Evolutionary conservation across 2,113 vertebrate genomes (phyloP).

Genomic region (Mandrillus leucophaeus): DNA sequence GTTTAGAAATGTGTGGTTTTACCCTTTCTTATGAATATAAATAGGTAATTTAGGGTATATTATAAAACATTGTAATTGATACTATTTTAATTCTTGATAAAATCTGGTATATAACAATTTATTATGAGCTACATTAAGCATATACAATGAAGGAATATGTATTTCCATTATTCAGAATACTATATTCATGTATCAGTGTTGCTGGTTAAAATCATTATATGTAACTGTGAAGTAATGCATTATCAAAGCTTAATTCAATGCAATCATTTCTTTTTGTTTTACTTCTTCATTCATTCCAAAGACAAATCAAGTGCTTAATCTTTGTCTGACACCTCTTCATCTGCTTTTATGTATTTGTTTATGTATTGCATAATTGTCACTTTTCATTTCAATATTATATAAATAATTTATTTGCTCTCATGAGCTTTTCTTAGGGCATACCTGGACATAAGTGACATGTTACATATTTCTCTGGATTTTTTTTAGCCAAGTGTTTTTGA

Average conservation of each 20-base stretch:
- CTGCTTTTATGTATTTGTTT: slow-evolving; percentile 50
- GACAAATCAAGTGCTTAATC: background rate
- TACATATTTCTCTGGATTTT: slow-evolving; percentile 36
- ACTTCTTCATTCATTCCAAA: slow-evolving; percentile 31
- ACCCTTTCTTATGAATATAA: slow-evolving; percentile 10
- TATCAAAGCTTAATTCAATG: slow-evolving; percentile 34
- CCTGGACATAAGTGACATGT: background rate
- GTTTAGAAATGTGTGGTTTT: slow-evolving; percentile 37
- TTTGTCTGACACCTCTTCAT: background rate
- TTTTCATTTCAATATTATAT: slow-evolving; percentile 59
- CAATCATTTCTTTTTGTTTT: slow-evolving; percentile 28
- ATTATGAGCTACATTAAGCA: background rate
- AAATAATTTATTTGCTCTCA: slow-evolving; percentile 42
- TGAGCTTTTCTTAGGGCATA: slow-evolving; percentile 55
- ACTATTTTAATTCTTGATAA: slow-evolving; percentile 33
- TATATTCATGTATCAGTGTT: slow-evolving; percentile 8
- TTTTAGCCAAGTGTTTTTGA: background rate
- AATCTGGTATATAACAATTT: background rate
- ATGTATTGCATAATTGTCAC: background rate
- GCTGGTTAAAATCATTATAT: background rate
- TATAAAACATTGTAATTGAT: background rate
- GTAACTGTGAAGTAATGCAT: slow-evolving; percentile 32
- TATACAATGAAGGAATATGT: background rate
- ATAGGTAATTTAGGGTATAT: background rate
- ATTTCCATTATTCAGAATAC: background rate